Base-by-base conservation (phyloP, 1,140 invertebrate genomes). In the Manduca sexta region DNA sequence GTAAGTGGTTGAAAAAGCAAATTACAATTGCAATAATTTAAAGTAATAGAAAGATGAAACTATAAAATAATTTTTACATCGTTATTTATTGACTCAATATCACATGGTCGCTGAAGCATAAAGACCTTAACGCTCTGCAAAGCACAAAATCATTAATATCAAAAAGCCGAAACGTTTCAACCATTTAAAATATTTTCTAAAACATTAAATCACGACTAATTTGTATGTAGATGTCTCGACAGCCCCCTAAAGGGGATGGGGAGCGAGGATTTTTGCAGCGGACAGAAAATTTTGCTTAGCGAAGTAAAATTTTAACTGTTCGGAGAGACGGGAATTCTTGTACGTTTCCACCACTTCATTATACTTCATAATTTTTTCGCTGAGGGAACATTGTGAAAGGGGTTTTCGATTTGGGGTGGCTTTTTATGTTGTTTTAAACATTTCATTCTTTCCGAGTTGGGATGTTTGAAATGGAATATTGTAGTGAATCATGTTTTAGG, bases 211-310 rank as follows among this genome's bases (percentile, higher is more conserved):
- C 78, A 84, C 21, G 21, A 26, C 0, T 1, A 26, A 26, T 26
- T 26, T 26, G 21, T 26, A 26, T 26, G 21, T 26, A 26, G 21
- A 26, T 26, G 21, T 26, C 21, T 26, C 21, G 8, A 26, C 21
- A 26, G 21, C 21, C 76, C 71, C 74, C 74, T 69, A 80, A 82
- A 79, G 73, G 75, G 77, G 76, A 68, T 77, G n/a, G 74, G n/a
- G n/a, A n/a, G n/a, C n/a, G n/a, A n/a, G n/a, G 75, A 84, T 82
- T 79, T 83, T 82, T 80, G 78, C 74, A 80, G 71, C 81, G 77
- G 76, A 82, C 79, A 79, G 74, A 83, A 81, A 85, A 81, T 85
- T 83, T 85, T 85, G 81, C 81, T 85, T 83, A 83, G 77, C 76
- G 74, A 81, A 82, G 74, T 83, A 77, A 85, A 85, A 85, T 85